Conservation (phyloP, 2,113 vertebrate species). For the Pollimyrus isidori region DNA sequence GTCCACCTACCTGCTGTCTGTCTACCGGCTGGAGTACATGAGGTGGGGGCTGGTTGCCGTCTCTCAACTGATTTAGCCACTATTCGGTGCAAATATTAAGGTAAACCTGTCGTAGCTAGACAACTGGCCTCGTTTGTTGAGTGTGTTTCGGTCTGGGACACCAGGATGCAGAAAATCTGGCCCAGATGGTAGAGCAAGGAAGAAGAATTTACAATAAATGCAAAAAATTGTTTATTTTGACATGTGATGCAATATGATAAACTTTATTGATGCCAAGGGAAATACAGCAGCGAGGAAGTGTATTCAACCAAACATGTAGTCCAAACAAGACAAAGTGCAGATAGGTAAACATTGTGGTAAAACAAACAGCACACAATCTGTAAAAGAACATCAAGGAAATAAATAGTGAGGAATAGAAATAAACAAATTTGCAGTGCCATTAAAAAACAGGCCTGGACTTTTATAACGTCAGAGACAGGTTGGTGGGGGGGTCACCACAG, state of each 20-base stretch:
- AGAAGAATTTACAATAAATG: neutral
- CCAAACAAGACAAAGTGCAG: neutral
- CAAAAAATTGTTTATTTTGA: neutral
- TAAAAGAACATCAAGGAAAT: neutral
- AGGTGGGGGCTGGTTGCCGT: slow-evolving; percentile 55
- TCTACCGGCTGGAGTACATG: slow-evolving; percentile 93
- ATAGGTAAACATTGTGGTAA: neutral
- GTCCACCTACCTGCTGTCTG: slow-evolving; percentile 92
- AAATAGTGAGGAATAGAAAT: neutral
- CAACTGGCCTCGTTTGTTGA: neutral
- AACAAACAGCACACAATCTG: neutral
- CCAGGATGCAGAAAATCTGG: neutral
- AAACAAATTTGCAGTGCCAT: neutral
- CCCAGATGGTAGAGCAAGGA: neutral
- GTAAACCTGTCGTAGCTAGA: neutral
- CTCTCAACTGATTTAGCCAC: neutral
- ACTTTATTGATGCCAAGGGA: neutral
- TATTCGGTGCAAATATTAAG: neutral
- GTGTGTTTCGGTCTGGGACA: neutral
- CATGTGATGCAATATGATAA: neutral
- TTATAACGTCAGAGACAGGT: neutral
- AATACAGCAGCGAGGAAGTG: neutral
- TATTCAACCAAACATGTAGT: neutral
- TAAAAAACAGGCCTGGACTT: neutral
- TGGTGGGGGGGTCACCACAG: neutral